Percentiles rank a stretch among this genome's conserved stretches.
Evolutionary conservation across 2,888 invertebrate genomes (phyloP).

Genomic region (Patella depressa): DNA sequence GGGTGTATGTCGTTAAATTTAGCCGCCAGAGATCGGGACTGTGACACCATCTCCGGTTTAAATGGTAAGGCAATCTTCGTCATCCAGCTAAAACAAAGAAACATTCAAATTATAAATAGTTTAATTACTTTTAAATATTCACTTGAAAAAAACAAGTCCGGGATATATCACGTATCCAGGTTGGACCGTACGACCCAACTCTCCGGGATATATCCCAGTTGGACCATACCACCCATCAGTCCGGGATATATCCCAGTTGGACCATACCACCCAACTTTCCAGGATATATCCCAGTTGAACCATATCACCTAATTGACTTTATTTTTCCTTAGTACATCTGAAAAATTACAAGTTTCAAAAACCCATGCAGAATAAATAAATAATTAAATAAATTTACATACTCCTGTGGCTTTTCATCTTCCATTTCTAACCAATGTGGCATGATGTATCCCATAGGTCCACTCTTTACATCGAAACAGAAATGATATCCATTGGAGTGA

Average conservation of each 20-base stretch:
- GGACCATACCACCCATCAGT: too few species aligned
- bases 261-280: too few species aligned
- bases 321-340: not conserved
- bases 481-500: slow-evolving; percentile 70
- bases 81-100: slow-evolving; percentile 55
- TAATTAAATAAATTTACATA: not conserved
- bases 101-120: slow-evolving; percentile 2
- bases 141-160: too few species aligned
- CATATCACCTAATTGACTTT: not conserved
- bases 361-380: not conserved
- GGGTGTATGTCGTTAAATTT: slow-evolving; percentile 70
- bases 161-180: too few species aligned
- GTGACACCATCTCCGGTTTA: slow-evolving; percentile 57
- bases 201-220: too few species aligned
- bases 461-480: slow-evolving; percentile 67
- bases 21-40: slow-evolving; percentile 60
- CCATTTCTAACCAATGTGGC: slow-evolving; percentile 65
- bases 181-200: too few species aligned
- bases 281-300: too few species aligned
- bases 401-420: slow-evolving; percentile 10
- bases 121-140: not conserved
- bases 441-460: slow-evolving; percentile 70
- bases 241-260: too few species aligned
- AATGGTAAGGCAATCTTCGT: slow-evolving; percentile 66
- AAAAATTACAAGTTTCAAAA: not conserved